These are phyloP conservation scores for Clistopyga incitator DNA, from an alignment of 2,888 invertebrate genomes.

Conservation along the genomic window DNA sequence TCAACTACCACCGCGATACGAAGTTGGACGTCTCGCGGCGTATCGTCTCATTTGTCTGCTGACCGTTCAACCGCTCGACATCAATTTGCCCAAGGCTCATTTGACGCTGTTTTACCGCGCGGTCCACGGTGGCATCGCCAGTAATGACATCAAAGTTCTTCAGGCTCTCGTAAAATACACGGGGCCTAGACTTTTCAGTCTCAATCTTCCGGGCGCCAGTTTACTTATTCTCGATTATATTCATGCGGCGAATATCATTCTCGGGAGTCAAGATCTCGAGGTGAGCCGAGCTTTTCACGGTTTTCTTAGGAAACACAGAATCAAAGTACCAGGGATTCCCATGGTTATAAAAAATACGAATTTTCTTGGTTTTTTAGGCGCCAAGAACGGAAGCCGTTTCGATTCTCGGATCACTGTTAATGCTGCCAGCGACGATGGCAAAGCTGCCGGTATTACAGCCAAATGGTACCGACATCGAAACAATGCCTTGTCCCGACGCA, in stretches of 20 bases:
- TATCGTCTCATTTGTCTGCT: constrained; percentile 92
- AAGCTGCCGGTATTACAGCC: constrained; percentile 90
- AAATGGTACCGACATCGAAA: constrained; percentile 85
- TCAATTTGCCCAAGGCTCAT: constrained; percentile 85
- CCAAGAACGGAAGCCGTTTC: constrained; percentile 96
- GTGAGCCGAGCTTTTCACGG: constrained; percentile 63
- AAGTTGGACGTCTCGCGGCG: constrained; percentile 93
- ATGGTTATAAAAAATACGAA: background rate
- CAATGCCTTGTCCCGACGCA: constrained; percentile 89
- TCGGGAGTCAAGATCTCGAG: constrained; percentile 92
- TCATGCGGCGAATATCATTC: constrained; percentile 94
- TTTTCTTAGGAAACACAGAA: background rate
- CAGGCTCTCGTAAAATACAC: constrained; percentile 85
- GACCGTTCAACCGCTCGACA: constrained; percentile 93
- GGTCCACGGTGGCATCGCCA: constrained; percentile 89
- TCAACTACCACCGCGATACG: constrained; percentile 86
- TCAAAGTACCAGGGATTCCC: background rate
- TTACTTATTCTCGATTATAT: constrained; percentile 95
- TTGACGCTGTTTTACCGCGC: constrained; percentile 94
- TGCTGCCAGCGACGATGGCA: constrained; percentile 90
- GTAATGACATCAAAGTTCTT: constrained; percentile 84
- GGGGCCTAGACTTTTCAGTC: constrained; percentile 93
- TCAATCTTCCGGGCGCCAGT: constrained; percentile 95
- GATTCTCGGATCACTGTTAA: constrained; percentile 93
- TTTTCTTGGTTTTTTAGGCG: constrained; percentile 84